These are phyloP conservation scores for Hyperoodon ampullatus DNA, from an alignment of 2,113 vertebrate genomes.

Conservation along the genomic window DNA sequence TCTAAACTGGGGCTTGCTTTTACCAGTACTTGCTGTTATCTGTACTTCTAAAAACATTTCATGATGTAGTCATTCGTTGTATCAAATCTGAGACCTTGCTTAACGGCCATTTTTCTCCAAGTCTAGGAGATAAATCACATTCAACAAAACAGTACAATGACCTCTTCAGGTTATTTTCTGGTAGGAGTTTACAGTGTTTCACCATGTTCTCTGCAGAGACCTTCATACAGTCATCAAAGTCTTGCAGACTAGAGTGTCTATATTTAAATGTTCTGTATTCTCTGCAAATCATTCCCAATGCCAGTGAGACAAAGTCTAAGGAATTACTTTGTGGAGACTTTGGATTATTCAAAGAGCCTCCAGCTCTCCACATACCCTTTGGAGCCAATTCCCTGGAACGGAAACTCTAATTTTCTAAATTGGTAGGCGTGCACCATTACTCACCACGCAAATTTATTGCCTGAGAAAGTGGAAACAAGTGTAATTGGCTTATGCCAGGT, in stretches of 20 bases:
- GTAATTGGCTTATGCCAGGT: slow-evolving; percentile 14
- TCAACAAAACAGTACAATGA: not conserved
- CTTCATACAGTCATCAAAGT: not conserved
- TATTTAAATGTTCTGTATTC: not conserved
- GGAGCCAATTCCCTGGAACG: slow-evolving; percentile 49
- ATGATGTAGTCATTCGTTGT: not conserved
- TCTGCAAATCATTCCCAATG: slow-evolving; percentile 7
- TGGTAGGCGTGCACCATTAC: slow-evolving; percentile 73
- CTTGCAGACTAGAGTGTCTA: not conserved
- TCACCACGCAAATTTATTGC: slow-evolving; percentile 71
- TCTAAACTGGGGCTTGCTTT: not conserved
- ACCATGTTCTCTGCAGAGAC: not conserved
- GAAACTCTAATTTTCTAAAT: slow-evolving; percentile 78
- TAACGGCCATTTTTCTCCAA: slow-evolving; percentile 9
- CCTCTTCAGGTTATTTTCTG: not conserved
- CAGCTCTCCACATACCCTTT: slow-evolving; percentile 42
- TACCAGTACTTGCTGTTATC: slow-evolving; percentile 19
- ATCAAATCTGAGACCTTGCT: slow-evolving; percentile 12
- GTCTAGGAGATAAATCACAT: not conserved
- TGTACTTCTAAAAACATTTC: slow-evolving; percentile 12
- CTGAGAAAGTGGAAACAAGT: slow-evolving; percentile 67
- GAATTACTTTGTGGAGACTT: slow-evolving; percentile 54
- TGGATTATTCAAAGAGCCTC: slow-evolving; percentile 62
- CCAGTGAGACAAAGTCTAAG: slow-evolving; percentile 46
- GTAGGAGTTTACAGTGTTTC: not conserved